Evolutionary conservation across 2,797 vertebrate genomes (phyloP), one percentile per base, ranked within the genome.

Genomic region (Rhinoraja longicauda): DNA sequence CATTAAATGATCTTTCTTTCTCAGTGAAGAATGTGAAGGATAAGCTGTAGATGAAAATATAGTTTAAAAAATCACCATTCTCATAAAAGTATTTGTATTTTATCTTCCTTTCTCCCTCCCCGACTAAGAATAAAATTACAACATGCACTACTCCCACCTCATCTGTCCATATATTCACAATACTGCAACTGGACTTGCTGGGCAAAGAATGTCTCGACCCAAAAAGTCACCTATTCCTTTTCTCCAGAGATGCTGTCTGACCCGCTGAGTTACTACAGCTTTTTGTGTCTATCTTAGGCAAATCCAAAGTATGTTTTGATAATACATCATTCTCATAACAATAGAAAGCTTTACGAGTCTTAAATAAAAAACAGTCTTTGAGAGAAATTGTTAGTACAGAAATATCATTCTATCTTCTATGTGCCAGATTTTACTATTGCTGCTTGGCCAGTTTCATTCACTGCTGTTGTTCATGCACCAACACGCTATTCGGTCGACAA

Each of bases 381-480:
- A 82, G 53, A 26, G 2, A 9, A 67, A 90, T 17, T 90, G 62
- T 8, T 39, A 10, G 62, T 7, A 90, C 19, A 24, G 36, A 70
- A 39, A 39, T 72, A 39, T 36, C 64, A 70, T 39, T 90, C 67
- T 90, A 64, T 19, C 62, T 36, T 67, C 7, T 9, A 21, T 32
- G 21, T 45, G n/a, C 32, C 70, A 73, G 24, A 5, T 29, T 29
- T 29, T 9, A n/a, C 45, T 53, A 91, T 29, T 29, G 75, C 29
- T 45, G 93, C 92, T 94, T 93, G 93, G 93, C 93, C 90, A 92
- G 24, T 53, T 93, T 88, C 93, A 93, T 64, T 92, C 93, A 92
- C 79, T 88, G 62, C 78, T 93, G 93, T 82, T 62, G 94, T 79
- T 81, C 90, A 93, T 93, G 93, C n/a, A 36, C 94, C 93, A 94